Base-by-base conservation (phyloP, 1,140 invertebrate genomes). In the Micrasema longulum region DNA sequence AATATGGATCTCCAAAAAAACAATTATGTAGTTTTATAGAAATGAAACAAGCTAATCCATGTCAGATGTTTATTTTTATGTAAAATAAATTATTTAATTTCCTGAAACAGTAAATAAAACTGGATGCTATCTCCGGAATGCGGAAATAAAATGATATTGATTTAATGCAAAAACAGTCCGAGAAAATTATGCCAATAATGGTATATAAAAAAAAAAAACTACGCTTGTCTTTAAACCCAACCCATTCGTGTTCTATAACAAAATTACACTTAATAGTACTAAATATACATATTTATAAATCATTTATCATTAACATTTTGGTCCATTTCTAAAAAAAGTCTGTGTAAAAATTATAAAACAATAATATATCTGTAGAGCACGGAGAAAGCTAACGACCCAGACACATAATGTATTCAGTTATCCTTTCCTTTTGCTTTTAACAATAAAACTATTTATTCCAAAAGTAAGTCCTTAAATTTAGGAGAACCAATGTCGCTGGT, bases 291-390 rank as follows among this genome's bases (percentile, higher is more conserved):
- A 45, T 14, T 45, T 18, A 63, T 65, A 69, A 69, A 53, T 50
- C 18, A 69, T 57, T 60, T 69, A 35, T 57, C 55, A 69, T 47
- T 69, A 69, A 69, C 38, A 69, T 69, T 69, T 69, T 69, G 66
- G 66, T 69, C 66, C 43, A 69, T 45, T 57, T 57, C 66, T 69
- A 69, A 53, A 60, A 64, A 64, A 45, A 47, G 47, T 18, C 22
- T 41, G 57, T 64, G 60, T 64, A 64, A 64, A 57, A 64, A 52
- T 69, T 52, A 55, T 69, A 52, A 66, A 50, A 66, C 45, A 52
- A 66, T 31, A 31, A 31, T 66, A 38, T 14, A 38, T 52, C 43
- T 12, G 35, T 36, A 26, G 64, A 66, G 52, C 45, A 66, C 10
- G 7, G 45, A 47, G 7, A 47, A 64, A 45, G 48, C 23, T 41